Conservation (phyloP, 2,113 vertebrate genomes). For the Platycercus adscitus region DNA sequence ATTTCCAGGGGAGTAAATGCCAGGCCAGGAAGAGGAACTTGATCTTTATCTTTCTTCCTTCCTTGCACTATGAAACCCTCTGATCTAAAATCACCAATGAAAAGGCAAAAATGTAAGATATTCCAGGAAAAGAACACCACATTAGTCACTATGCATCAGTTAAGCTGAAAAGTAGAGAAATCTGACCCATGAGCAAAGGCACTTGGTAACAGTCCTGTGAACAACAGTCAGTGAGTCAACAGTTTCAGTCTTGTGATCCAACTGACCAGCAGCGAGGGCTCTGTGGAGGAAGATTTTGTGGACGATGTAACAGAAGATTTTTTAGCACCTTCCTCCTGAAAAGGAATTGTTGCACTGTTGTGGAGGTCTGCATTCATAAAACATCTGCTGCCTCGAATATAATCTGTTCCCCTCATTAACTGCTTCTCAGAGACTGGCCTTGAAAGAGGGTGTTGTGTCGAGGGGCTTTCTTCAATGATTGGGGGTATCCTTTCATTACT, state of each 20-base stretch:
- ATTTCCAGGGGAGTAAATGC: background rate
- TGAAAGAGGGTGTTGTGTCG: constrained; percentile 75
- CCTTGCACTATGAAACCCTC: background rate
- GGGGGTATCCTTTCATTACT: constrained; percentile 92
- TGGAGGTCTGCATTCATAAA: constrained; percentile 86
- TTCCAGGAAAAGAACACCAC: background rate
- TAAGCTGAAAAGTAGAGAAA: background rate
- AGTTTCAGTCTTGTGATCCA: constrained; percentile 90
- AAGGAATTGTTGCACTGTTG: constrained; percentile 88
- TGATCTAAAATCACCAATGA: background rate
- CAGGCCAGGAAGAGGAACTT: background rate
- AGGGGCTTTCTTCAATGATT: constrained; percentile 85
- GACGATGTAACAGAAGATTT: constrained; percentile 63
- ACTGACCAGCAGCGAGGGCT: constrained; percentile 86
- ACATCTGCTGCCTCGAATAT: constrained; percentile 88
- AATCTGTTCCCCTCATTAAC: constrained; percentile 86
- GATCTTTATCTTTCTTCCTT: background rate
- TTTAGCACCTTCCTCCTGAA: constrained; percentile 83
- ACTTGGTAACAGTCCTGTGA: constrained; percentile 62
- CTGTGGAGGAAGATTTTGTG: constrained; percentile 71
- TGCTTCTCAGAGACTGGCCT: constrained; percentile 79
- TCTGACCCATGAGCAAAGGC: constrained; percentile 63
- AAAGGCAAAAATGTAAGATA: background rate
- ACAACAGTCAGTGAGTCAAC: constrained; percentile 87
- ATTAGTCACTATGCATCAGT: constrained; percentile 63